These are phyloP conservation scores for Paratrypauchen microcephalus DNA, from an alignment of 2,797 vertebrate species.

Conservation along the genomic window DNA sequence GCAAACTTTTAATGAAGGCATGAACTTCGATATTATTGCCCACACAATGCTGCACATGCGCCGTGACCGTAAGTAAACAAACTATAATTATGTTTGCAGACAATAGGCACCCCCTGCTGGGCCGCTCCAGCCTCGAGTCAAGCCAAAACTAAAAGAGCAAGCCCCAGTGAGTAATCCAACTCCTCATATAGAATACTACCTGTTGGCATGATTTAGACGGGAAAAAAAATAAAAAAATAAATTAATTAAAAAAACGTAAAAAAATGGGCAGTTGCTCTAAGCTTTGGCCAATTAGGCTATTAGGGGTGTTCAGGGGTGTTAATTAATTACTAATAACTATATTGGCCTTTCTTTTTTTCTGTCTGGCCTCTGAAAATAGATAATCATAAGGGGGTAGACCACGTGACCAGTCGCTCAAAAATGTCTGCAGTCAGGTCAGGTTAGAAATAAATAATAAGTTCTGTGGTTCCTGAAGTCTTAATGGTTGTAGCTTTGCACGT, in stretches of 20 bases:
- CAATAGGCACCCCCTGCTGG: conserved; percentile 58
- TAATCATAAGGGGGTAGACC: not conserved
- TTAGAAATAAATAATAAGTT: not conserved
- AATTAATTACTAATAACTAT: not conserved
- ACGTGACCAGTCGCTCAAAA: not conserved
- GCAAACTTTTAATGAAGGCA: conserved; percentile 74
- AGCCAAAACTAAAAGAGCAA: conserved; percentile 36
- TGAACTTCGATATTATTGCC: conserved; percentile 54
- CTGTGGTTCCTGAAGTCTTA: too few relatives aligned
- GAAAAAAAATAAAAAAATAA: too few relatives aligned
- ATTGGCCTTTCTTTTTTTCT: too few relatives aligned
- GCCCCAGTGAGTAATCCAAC: conserved; percentile 13
- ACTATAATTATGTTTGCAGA: conserved; percentile 57
- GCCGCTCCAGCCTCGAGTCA: conserved; percentile 37
- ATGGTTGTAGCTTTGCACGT: not conserved
- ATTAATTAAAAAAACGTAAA: too few relatives aligned
- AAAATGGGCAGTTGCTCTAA: not conserved
- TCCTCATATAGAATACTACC: conserved; percentile 20
- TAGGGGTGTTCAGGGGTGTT: not conserved
- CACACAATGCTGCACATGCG: conserved; percentile 30
- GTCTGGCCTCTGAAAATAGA: too few relatives aligned
- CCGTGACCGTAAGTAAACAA: conserved; percentile 40
- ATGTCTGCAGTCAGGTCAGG: not conserved
- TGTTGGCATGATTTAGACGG: conserved; percentile 44
- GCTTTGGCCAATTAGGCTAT: not conserved